A percentile compares a stretch with the other conserved stretches of the same genome.
Evolutionary conservation across 1,140 invertebrate species (phyloP).

Genomic region (Euura saliciscinereae): DNA sequence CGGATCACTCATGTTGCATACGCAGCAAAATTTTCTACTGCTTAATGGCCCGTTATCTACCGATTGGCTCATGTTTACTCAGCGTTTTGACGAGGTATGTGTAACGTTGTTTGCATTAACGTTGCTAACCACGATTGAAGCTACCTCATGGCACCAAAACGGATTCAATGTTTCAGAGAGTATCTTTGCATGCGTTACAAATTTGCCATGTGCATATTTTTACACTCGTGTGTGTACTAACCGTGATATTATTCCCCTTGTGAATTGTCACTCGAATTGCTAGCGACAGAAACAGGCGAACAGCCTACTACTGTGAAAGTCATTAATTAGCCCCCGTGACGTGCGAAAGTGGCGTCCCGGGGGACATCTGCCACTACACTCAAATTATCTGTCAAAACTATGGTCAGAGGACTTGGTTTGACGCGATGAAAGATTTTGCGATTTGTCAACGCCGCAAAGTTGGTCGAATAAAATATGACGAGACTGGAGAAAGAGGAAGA

Average conservation of each 20-base stretch:
- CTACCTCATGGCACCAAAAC: no score
- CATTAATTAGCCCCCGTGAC: neutral
- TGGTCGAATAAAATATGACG: neutral
- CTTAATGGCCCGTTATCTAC: neutral
- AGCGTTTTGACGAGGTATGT: neutral
- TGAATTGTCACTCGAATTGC: conserved; percentile 2
- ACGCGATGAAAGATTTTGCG: no score
- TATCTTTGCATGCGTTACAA: no score
- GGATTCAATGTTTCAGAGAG: no score
- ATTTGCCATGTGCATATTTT: no score
- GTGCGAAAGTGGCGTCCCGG: neutral
- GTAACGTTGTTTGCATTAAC: no score
- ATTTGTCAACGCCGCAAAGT: no score
- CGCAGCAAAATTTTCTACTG: conserved; percentile 4
- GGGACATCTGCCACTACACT: conserved; percentile 1
- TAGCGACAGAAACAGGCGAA: conserved; percentile 2
- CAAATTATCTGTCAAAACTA: no score
- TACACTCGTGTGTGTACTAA: no score
- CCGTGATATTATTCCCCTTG: neutral
- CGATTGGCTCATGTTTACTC: neutral
- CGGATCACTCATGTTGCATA: neutral
- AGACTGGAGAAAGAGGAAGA: neutral
- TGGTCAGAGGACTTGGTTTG: no score
- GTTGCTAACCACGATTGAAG: no score
- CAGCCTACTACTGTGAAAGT: neutral